Evolutionary conservation across 2,113 vertebrate genomes (phyloP), one percentile per base, ranked within the genome.

Genomic region (Alectura lathami): DNA sequence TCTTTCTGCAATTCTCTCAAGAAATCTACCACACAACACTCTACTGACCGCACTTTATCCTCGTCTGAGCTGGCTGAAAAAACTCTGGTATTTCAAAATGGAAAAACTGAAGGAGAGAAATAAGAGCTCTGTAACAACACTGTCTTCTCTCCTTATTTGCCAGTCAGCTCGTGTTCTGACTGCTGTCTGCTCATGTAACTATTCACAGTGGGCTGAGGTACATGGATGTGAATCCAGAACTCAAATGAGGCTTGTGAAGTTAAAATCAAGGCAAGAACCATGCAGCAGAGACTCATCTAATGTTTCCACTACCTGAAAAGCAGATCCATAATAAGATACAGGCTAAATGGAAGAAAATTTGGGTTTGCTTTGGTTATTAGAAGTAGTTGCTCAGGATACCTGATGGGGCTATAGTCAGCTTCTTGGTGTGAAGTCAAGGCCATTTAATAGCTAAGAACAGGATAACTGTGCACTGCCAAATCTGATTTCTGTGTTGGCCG

Each of bases 121-220:
- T 9, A 10, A 59, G 47, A 56, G 29, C 5, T n/a, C 36, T 78
- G 36, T 50, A 77, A 36, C 59, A 47, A 38, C 24, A 77, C 2
- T 50, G 38, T 62, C 11, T 62, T 62, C 42, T 48, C 45, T 62
- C 29, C 29, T 48, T 30, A n/a, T n/a, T 64, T 32, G 42, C 47
- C 29, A 42, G 47, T 38, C 59, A 78, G 21, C 30, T 50, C 15
- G 48, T 1, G 34, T 24, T 0, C 0, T 68, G n/a, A 56, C 20
- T 83, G 80, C 72, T 75, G 29, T 63, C 43, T 74, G 45, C 30
- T 26, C 8, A 57, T 22, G 12, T 62, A 76, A 34, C 4, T 45
- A 42, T 60, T 73, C 62, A 22, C 50, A 83, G 36, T 45, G 23
- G 63, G 11, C 22, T 42, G 16, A 75, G 24, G 17, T 24, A 79